Base-by-base conservation (phyloP, 1,140 invertebrate genomes). In the Zaprionus capensis region DNA sequence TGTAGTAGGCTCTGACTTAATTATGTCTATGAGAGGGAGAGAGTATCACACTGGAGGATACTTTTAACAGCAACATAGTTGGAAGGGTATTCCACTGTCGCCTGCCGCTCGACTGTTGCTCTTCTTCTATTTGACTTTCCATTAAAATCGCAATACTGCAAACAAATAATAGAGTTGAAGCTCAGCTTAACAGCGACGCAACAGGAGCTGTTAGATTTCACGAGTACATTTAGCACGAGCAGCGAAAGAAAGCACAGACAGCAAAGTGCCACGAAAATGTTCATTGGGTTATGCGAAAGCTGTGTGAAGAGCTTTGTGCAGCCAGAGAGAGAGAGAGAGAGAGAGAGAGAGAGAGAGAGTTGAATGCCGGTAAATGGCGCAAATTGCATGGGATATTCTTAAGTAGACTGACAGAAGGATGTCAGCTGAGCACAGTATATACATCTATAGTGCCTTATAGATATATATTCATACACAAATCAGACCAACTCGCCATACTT, bases 221-320 rank as follows among this genome's bases (percentile, higher is more conserved):
- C 41, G 41, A 9, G 20, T 7, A 14, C 11, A 14, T 24, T 17
- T 2, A 3, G n/a, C n/a, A 46, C n/a, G 6, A 5, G 1, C n/a
- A n/a, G 4, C 4, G n/a, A 2, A 44, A 17, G 9, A 44, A 44
- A 46, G 20, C 20, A 46, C 15, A 46, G 15, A 20, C 20, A 46
- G 6, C 41, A 53, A 53, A 9, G 4, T 5, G 26, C n/a, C 53
- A 24, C 53, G 4, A 26, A 56, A 56, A 28, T 56, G 53, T 56
- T 11, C 14, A 56, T 15, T 56, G 53, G 53, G 53, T 31, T 56
- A 56, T 31, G 53, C 22, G 11, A 56, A 56, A 56, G 53, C 53
- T 49, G 14, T 12, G 15, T 4, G 3, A 5, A 7, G 26, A 56
- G 53, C 53, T 56, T 56, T 56, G 53, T 56, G 53, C 53, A 56